Evolutionary conservation across 1,140 invertebrate genomes (phyloP).

Genomic region (Panagrolaimus sp.): DNA sequence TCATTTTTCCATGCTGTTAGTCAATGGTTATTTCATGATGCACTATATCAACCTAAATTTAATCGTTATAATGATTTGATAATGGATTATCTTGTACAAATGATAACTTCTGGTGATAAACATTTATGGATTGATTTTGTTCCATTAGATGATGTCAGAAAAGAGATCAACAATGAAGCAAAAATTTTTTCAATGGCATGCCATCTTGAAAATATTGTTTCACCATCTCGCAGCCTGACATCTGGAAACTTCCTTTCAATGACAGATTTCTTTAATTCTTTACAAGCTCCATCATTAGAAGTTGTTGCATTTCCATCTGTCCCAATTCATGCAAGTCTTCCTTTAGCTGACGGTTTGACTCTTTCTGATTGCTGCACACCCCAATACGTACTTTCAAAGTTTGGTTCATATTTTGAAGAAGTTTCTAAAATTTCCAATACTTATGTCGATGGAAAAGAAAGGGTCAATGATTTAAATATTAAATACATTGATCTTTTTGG

Average conservation of each 20-base stretch:
- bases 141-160: constrained; percentile 12
- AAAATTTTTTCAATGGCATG: constrained; percentile 14
- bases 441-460: constrained; percentile 32
- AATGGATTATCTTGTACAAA: constrained; percentile 36
- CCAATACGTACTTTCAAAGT: constrained; percentile 14
- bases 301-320: constrained; percentile 22
- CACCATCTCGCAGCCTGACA: constrained; percentile 13
- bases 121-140: constrained; percentile 39
- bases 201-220: constrained; percentile 16
- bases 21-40: constrained; percentile 23
- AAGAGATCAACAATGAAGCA: constrained; percentile 14
- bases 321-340: constrained; percentile 28
- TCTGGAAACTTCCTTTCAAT: not conserved
- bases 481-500: constrained; percentile 29
- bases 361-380: constrained; percentile 12
- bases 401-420: constrained; percentile 28
- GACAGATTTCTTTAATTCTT: not conserved
- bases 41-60: constrained; percentile 17
- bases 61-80: constrained; percentile 18
- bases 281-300: not conserved
- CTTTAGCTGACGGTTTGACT: constrained; percentile 13
- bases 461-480: constrained; percentile 24
- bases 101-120: constrained; percentile 31
- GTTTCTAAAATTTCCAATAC: constrained; percentile 28
- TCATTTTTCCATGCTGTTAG: constrained; percentile 27